Conservation (phyloP, 2,113 vertebrate species). For the Rutilus rutilus region DNA sequence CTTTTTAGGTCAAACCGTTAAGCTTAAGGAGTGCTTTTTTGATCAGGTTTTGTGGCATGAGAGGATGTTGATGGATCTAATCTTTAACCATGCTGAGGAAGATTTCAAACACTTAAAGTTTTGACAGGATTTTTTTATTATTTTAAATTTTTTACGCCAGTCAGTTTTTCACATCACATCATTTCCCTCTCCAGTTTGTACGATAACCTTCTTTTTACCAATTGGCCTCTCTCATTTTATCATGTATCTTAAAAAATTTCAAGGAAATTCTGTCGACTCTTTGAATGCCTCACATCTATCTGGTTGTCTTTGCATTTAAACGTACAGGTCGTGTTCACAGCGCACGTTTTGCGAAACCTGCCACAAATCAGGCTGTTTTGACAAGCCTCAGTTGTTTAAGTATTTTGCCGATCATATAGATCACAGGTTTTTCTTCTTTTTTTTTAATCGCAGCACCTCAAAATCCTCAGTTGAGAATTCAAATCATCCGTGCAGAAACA, state of each 20-base stretch:
- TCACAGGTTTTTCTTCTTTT: slow-evolving; percentile 30
- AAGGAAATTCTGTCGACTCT: slow-evolving; percentile 20
- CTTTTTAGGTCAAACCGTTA: slow-evolving; percentile 18
- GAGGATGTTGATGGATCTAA: slow-evolving; percentile 27
- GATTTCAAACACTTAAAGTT: slow-evolving; percentile 23
- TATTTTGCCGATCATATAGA: slow-evolving; percentile 48
- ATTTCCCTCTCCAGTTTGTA: slow-evolving; percentile 3
- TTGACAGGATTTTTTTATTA: background rate
- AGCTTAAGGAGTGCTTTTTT: background rate
- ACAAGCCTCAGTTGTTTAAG: slow-evolving; percentile 39
- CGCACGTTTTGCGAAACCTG: slow-evolving; percentile 15
- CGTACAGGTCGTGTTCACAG: slow-evolving; percentile 25
- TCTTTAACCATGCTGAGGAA: background rate
- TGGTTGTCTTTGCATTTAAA: slow-evolving; percentile 39
- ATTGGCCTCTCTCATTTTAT: slow-evolving; percentile 40
- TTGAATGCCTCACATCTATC: slow-evolving; percentile 44
- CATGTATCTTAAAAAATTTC: slow-evolving; percentile 27
- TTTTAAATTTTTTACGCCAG: background rate
- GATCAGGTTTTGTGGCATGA: background rate
- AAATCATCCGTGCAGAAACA: slow-evolving; percentile 35
- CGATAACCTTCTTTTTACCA: slow-evolving; percentile 28
- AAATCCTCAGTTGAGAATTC: slow-evolving; percentile 55
- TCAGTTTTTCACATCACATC: slow-evolving; percentile 15
- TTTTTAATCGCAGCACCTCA: slow-evolving; percentile 29
- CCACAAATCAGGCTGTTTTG: slow-evolving; percentile 43